phyloP scores from a whole-genome alignment of 2,113 vertebrate genomes.

The Gopherus evgoodei region DNA sequence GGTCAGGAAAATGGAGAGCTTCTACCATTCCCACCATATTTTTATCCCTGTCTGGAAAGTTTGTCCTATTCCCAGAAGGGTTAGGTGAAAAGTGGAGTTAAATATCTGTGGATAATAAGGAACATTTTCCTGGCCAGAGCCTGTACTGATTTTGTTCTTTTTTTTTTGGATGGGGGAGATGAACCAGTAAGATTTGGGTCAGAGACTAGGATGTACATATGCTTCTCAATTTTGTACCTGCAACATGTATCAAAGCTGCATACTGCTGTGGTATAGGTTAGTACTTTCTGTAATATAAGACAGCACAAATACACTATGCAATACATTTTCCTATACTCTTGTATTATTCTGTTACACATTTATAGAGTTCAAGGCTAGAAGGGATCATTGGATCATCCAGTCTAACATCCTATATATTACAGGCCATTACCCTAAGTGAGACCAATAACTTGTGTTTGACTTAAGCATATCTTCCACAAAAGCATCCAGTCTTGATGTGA shows the following conservation, averaged over 20 bases:
- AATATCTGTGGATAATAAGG: background rate
- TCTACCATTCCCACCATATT: fast-evolving
- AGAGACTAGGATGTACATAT: background rate
- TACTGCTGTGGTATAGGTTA: background rate
- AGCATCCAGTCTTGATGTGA: background rate
- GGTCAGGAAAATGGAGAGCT: fast-evolving
- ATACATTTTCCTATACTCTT: background rate
- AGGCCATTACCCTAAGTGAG: background rate
- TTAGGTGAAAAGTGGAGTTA: background rate
- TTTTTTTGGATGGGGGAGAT: background rate
- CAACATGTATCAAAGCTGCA: background rate
- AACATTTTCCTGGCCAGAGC: background rate
- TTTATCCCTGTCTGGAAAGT: background rate
- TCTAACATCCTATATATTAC: background rate
- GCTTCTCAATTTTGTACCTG: background rate
- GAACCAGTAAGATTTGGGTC: background rate
- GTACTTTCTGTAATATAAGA: background rate
- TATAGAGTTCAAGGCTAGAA: background rate
- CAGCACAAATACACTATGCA: background rate
- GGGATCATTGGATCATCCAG: background rate
- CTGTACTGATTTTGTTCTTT: background rate
- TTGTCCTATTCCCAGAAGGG: background rate
- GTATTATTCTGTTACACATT: background rate
- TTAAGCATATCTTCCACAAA: background rate
- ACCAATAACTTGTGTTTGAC: background rate